Percentiles rank a stretch among this genome's conserved stretches.
Evolutionary conservation across 53 echinoderm and acorn worm genomes (phyloP).

Genomic region (Arbacia lixula): DNA sequence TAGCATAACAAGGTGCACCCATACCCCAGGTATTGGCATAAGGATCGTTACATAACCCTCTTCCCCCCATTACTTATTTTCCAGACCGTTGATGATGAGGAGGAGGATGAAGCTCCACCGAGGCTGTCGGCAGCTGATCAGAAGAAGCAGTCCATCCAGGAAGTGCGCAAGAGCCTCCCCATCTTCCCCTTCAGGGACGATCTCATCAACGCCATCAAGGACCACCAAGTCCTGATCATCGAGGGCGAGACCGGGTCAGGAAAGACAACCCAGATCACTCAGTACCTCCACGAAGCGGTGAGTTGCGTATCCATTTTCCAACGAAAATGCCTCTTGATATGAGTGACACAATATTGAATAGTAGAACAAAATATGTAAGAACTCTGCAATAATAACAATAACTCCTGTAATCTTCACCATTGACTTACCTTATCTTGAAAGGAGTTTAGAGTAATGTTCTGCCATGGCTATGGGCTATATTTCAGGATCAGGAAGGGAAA

Average conservation of each 20-base stretch:
- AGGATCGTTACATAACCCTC: no score
- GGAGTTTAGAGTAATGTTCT: no score
- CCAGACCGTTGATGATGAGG: constrained; percentile 2
- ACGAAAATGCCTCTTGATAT: no score
- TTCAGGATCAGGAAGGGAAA: no score
- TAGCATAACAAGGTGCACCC: no score
- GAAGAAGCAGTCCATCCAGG: constrained; percentile 83
- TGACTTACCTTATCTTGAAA: no score
- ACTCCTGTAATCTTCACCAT: no score
- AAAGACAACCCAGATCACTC: constrained; percentile 97
- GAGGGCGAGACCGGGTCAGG: constrained; percentile 99
- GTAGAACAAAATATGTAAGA: no score
- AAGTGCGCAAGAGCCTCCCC: constrained; percentile 86
- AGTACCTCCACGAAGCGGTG: constrained; percentile 91
- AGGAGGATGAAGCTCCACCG: constrained; percentile 41
- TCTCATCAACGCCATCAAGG: constrained; percentile 85
- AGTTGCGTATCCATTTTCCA: constrained; percentile 2
- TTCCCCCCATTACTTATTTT: neutral
- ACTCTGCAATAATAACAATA: no score
- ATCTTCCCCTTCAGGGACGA: constrained; percentile 89
- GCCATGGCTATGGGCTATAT: no score
- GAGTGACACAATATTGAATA: no score
- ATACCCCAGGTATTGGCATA: no score
- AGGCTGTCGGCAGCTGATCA: constrained; percentile 80
- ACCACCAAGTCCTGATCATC: constrained; percentile 93